Evolutionary conservation across 2,888 invertebrate species (phyloP).

Genomic region (Oscheius sp.): DNA sequence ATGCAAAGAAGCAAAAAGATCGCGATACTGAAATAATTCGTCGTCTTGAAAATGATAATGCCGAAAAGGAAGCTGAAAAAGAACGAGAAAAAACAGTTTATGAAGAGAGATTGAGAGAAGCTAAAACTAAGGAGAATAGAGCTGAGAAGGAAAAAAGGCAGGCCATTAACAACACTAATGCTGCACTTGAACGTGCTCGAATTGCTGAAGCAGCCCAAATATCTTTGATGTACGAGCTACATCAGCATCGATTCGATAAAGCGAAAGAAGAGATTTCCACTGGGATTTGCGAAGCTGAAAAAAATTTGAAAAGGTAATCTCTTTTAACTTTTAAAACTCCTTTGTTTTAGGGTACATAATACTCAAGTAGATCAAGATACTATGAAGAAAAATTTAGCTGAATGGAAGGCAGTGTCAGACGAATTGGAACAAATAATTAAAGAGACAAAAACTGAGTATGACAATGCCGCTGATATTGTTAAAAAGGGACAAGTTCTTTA

Average conservation of each 20-base stretch:
- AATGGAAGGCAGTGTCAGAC: conserved; percentile 44
- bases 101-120: conserved; percentile 21
- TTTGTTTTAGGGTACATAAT: conserved; percentile 34
- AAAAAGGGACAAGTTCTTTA: conserved; percentile 34
- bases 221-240: conserved; percentile 32
- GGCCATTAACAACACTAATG: conserved; percentile 25
- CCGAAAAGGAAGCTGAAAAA: conserved; percentile 29
- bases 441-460: conserved; percentile 38
- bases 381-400: conserved; percentile 37
- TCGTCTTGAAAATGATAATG: conserved; percentile 26
- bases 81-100: conserved; percentile 20
- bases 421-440: conserved; percentile 37
- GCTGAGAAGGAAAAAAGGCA: conserved; percentile 35
- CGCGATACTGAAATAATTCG: conserved; percentile 24
- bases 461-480: conserved; percentile 42
- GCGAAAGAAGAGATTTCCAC: conserved; percentile 32
- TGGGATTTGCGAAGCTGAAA: conserved; percentile 44
- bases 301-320: conserved; percentile 26
- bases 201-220: conserved; percentile 36
- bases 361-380: conserved; percentile 43
- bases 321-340: neutral
- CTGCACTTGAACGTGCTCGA: conserved; percentile 40
- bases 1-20: conserved; percentile 47
- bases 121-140: conserved; percentile 21
- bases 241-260: conserved; percentile 35